phyloP scores from a whole-genome alignment of 1,140 invertebrate genomes.

The Brachionus manjavacas region DNA sequence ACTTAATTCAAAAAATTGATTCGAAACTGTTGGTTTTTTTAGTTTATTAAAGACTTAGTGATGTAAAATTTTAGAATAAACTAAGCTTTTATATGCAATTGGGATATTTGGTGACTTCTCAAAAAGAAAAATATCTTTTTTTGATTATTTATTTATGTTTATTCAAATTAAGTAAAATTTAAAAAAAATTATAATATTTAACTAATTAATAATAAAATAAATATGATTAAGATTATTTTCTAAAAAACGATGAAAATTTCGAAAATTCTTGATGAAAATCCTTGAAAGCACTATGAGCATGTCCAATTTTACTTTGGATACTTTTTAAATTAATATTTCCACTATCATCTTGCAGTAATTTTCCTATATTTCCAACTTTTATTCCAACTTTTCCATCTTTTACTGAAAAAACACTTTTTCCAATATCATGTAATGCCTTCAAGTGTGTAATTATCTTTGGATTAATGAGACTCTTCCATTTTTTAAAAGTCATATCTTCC shows the following conservation, averaged over 20 bases:
- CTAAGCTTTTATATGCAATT: no score
- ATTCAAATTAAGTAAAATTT: no score
- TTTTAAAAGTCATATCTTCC: constrained; percentile 31
- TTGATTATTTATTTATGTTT: no score
- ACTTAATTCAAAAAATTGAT: no score
- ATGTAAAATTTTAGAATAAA: no score
- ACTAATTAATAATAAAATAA: not conserved
- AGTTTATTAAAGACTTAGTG: no score
- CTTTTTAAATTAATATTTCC: constrained; percentile 19
- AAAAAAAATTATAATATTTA: no score
- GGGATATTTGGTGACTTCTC: no score
- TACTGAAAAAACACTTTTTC: not conserved
- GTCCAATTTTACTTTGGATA: not conserved
- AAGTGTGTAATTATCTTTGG: not conserved
- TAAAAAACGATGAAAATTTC: not conserved
- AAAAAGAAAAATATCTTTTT: no score
- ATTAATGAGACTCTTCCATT: constrained; percentile 23
- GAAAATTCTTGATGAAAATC: not conserved
- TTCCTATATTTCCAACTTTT: not conserved
- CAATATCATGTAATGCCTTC: not conserved
- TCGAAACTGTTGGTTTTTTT: no score
- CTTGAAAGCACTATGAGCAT: constrained; percentile 1
- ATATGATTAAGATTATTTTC: not conserved
- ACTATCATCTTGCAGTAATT: not conserved
- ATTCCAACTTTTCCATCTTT: not conserved